Conservation (phyloP, 2,797 vertebrate genomes). For the Scyliorhinus canicula region DNA sequence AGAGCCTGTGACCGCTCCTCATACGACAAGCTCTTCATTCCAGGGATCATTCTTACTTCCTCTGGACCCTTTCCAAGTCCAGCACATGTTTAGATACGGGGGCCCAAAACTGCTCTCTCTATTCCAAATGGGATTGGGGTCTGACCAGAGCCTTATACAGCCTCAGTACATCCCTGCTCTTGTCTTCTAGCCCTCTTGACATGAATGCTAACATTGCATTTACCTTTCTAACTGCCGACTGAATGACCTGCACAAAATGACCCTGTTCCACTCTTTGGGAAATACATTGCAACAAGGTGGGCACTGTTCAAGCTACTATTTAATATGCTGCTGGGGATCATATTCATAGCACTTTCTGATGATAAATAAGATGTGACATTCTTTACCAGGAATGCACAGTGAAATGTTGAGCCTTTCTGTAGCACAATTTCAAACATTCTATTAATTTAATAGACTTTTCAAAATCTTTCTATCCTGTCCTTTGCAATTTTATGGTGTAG, state of each 20-base stretch:
- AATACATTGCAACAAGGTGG: not conserved
- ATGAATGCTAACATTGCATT: no score
- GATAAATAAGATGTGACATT: not conserved
- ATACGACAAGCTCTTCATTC: no score
- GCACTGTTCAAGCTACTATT: not conserved
- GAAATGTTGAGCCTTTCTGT: not conserved
- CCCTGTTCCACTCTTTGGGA: not conserved
- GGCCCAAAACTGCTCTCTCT: no score
- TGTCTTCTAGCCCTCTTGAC: no score
- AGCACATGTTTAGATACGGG: no score
- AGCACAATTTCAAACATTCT: not conserved
- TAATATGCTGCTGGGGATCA: not conserved
- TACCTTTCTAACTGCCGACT: no score
- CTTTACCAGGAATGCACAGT: not conserved
- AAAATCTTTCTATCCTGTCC: not conserved
- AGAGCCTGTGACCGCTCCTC: no score
- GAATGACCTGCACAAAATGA: not conserved
- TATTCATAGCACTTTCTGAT: not conserved
- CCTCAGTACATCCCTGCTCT: no score
- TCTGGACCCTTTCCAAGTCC: no score
- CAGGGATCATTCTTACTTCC: no score
- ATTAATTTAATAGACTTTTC: not conserved
- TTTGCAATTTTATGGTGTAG: not conserved
- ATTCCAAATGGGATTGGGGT: no score
- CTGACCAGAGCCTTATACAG: no score